Evolutionary conservation across 2,797 vertebrate species (phyloP), one percentile per base, ranked within the genome.

Genomic region (Iguana delicatissima): DNA sequence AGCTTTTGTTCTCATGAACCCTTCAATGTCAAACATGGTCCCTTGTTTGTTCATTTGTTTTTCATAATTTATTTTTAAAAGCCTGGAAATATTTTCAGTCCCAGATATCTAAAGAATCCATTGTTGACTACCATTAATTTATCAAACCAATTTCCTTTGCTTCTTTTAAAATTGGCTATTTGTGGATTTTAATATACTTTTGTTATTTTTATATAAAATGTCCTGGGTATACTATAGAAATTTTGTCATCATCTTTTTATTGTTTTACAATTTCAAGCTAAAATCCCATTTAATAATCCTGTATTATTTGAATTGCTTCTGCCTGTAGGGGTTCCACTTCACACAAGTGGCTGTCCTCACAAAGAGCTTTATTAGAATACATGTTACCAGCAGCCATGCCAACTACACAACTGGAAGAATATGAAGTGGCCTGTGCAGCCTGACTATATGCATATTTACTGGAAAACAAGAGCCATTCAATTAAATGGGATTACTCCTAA

Each of bases 221-320:
- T 26, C 64, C 22, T 42, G 32, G 14, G n/a, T 38, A 26, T 82
- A 80, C n/a, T 73, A 22, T 82, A 82, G 20, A 82, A 82, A 88
- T 26, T 22, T 14, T 82, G n/a, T 13, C 80, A 82, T 24, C 55
- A 32, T 74, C 80, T 3, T 89, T 83, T 79, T 50, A 29, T 42
- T 57, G 38, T 87, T 81, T 18, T 72, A 72, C 29, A 90, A 81
- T n/a, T 82, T 4, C 72, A 93, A 55, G 67, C 4, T 88, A 18
- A 85, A 92, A 94, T 38, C 0, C 5, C 59, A 91, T 89, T 86
- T 55, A 88, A 86, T 29, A 26, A 82, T 84, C 89, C 29, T 52
- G 38, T 50, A 9, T 80, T 69, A 52, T 67, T 72, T 22, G 24
- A 69, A 76, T n/a, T 82, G 12, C 12, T 42, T n/a, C 29, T 35